Evolutionary conservation across 2,888 invertebrate species (phyloP).

Genomic region (Palloptera scutellata): DNA sequence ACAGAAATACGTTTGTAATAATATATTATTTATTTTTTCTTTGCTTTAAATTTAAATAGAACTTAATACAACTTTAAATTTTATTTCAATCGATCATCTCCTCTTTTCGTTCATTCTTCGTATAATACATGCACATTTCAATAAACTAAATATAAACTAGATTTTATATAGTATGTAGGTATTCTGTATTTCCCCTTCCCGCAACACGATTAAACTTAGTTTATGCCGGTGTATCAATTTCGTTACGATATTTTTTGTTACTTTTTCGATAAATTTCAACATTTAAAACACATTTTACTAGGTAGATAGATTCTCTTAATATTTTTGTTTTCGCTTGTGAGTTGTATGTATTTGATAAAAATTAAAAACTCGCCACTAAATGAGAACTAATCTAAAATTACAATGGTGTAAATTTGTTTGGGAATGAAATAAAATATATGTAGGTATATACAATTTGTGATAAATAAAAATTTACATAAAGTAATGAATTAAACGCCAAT

Average conservation of each 20-base stretch:
- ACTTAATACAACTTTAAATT: constrained; percentile 26
- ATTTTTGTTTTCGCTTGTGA: neutral
- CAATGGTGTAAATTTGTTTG: too few relatives aligned
- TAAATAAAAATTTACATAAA: neutral
- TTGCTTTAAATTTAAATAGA: constrained; percentile 16
- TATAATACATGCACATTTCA: constrained; percentile 14
- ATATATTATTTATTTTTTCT: constrained; percentile 29
- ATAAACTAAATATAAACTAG: constrained; percentile 37
- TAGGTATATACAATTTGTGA: constrained; percentile 2
- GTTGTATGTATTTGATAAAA: too few relatives aligned
- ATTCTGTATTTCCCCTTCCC: neutral
- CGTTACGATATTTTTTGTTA: constrained; percentile 32
- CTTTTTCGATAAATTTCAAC: neutral
- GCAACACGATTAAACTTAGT: constrained; percentile 1
- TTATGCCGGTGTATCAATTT: constrained; percentile 39
- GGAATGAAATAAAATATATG: constrained; percentile 3
- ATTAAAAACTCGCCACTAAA: too few relatives aligned
- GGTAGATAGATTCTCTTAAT: neutral
- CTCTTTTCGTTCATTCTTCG: neutral
- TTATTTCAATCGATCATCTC: neutral
- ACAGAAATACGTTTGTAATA: constrained; percentile 25
- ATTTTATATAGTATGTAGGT: neutral
- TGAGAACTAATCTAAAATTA: too few relatives aligned
- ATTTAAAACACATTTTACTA: constrained; percentile 20
- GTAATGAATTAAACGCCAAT: neutral